Evolutionary conservation across 2,113 vertebrate species (phyloP).

Genomic region (Prolemur simus): DNA sequence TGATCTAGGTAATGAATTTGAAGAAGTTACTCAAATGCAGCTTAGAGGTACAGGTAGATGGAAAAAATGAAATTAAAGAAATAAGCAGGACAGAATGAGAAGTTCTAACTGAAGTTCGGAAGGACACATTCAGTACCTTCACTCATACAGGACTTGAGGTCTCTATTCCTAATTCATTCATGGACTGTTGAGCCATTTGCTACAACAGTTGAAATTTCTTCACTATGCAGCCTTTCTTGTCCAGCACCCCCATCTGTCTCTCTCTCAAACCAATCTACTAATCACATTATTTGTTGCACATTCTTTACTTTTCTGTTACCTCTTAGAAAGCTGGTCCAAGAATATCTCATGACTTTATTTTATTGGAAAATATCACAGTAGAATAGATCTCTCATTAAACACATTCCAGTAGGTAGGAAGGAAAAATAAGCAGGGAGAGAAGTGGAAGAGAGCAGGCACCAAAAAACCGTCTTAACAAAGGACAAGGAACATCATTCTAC

Average conservation of each 20-base stretch:
- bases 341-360: constrained; percentile 12
- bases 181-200: not conserved
- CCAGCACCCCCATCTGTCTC: not conserved
- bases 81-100: not conserved
- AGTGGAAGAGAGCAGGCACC: not conserved
- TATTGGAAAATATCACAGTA: not conserved
- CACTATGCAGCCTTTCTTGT: not conserved
- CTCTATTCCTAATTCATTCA: not conserved
- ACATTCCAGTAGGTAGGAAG: not conserved
- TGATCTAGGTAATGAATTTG: not conserved
- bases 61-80: not conserved
- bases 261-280: not conserved
- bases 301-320: not conserved
- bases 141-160: not conserved
- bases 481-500: not conserved
- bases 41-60: not conserved
- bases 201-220: not conserved
- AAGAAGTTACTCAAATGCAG: not conserved
- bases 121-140: not conserved
- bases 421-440: not conserved
- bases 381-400: not conserved
- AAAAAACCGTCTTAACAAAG: not conserved
- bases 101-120: not conserved
- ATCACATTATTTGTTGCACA: not conserved
- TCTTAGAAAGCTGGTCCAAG: not conserved